Percentiles rank a stretch among this genome's conserved stretches.
phyloP scores from a whole-genome alignment of 2,888 invertebrate genomes.

The Neoaliturus tenellus region DNA sequence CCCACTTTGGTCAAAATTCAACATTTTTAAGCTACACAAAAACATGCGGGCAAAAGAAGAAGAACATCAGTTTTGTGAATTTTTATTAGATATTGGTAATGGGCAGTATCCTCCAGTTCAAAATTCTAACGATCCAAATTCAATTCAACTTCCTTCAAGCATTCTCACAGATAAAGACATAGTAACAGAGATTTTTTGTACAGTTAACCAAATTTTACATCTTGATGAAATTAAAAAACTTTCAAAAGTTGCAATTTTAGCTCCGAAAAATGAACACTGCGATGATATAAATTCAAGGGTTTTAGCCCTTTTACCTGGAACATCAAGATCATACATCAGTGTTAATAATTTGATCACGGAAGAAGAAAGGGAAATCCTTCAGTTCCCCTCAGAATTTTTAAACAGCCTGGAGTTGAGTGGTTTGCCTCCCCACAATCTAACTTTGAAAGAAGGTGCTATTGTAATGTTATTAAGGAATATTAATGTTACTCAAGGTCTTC shows the following conservation, averaged over 20 bases:
- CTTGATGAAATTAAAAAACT: not conserved
- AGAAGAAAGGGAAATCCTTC: conserved; percentile 4
- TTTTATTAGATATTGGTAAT: conserved; percentile 55
- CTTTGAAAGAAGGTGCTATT: conserved; percentile 38
- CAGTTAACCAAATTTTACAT: not conserved
- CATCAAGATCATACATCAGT: not conserved
- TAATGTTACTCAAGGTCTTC: not conserved
- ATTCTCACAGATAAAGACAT: conserved; percentile 13
- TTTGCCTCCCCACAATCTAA: conserved; percentile 21
- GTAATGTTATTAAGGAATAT: conserved; percentile 27
- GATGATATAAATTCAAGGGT: conserved; percentile 12
- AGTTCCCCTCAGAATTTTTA: conserved; percentile 23
- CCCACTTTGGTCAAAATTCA: conserved; percentile 55
- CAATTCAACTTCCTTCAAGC: not conserved
- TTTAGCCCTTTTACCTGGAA: not conserved
- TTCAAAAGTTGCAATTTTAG: not conserved
- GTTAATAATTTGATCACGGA: conserved; percentile 14
- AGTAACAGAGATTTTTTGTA: conserved; percentile 25
- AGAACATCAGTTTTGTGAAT: conserved; percentile 36
- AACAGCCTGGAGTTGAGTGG: conserved; percentile 26
- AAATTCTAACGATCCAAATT: not conserved
- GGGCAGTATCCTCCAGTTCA: not conserved
- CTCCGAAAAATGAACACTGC: conserved; percentile 33
- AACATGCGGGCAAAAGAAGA: conserved; percentile 56
- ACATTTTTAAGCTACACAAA: conserved; percentile 51